Evolutionary conservation across 2,113 vertebrate genomes (phyloP).

Genomic region (Thalassarche chlororhynchos): DNA sequence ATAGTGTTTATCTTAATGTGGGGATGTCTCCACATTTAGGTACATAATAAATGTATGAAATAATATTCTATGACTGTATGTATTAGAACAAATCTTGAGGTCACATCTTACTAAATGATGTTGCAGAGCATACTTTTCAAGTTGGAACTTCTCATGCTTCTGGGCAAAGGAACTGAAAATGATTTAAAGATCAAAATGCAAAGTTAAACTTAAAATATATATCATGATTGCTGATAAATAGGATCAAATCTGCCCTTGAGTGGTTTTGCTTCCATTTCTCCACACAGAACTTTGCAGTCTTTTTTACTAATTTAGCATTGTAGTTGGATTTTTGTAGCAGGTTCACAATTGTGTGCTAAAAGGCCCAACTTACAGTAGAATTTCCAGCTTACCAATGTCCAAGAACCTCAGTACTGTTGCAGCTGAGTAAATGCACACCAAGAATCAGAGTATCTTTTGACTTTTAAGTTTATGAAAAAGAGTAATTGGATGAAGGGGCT

Average conservation of each 20-base stretch:
- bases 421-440: background rate
- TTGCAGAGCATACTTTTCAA: background rate
- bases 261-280: background rate
- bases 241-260: background rate
- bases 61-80: too few relatives aligned
- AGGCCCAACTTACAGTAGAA: background rate
- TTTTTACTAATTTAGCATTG: background rate
- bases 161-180: background rate
- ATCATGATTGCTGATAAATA: background rate
- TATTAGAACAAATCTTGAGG: background rate
- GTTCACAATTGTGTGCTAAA: background rate
- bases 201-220: background rate
- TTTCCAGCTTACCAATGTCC: background rate
- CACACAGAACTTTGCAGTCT: background rate
- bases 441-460: background rate
- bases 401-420: background rate
- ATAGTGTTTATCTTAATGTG: background rate
- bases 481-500: background rate
- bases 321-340: background rate
- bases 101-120: background rate
- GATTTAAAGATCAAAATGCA: background rate
- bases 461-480: background rate
- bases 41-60: background rate
- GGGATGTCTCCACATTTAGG: background rate
- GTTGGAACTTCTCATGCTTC: background rate